Evolutionary conservation across 2,113 vertebrate genomes (phyloP), one percentile per base, ranked within the genome.

Genomic region (Seriola aureovittata): DNA sequence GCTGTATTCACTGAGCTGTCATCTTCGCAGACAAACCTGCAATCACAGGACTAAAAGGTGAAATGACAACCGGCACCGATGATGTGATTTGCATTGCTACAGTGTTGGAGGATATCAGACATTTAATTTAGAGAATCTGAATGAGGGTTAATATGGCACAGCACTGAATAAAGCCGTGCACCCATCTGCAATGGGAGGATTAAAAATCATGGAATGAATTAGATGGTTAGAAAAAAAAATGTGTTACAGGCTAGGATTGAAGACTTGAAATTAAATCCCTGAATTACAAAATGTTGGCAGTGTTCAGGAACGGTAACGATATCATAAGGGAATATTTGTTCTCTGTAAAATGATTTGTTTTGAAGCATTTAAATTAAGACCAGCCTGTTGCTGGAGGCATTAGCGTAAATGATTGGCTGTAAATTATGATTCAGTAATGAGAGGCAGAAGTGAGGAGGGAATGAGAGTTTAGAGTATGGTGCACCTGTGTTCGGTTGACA

Each of bases 401-500:
- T 46, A n/a, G 52, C 57, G 46, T 50, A 70, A 80, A 80, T 32
- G 73, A 80, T 65, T 85, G 48, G 57, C 64, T 77, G 60, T 88
- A 74, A 87, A 89, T 90, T 73, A 85, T 68, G 54, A 75, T 81
- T 71, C 32, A 29, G 38, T 75, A 93, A 87, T 87, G 80, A 88
- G 80, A 85, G 59, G 85, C 77, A 85, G 82, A 65, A 44, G 58
- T 1, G 6, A 76, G 60, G 50, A 63, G 71, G 38, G 79, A 69
- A 62, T 78, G 64, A 82, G 78, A 52, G 59, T 50, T 23, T 32
- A 32, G 44, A 78, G 59, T 60, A 21, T 14, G 36, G 29, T 87
- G 82, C 91, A 92, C 88, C 91, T 93, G 93, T 80, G 85, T 58
- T 58, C 75, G 75, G 75, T 40, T 88, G 82, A 85, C 85, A 82